phyloP scores from a whole-genome alignment of 2,113 vertebrate species.

The Himantopus leucocephalus region DNA sequence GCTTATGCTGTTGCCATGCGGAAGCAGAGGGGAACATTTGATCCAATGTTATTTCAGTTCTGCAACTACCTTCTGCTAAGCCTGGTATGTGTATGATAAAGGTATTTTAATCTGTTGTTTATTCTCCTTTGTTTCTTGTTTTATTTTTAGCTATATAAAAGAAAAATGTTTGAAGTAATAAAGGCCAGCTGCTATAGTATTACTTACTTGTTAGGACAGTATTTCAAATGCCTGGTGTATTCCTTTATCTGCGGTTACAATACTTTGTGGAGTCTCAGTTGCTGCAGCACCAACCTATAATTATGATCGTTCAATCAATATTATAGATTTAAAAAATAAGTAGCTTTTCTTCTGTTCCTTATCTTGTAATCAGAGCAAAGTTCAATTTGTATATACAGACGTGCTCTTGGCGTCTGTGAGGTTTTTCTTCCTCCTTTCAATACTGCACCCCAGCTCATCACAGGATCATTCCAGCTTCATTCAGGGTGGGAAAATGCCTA shows the following conservation, averaged over 20 bases:
- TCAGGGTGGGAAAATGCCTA: not conserved
- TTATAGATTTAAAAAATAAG: not conserved
- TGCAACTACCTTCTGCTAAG: not conserved
- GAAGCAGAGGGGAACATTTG: not conserved
- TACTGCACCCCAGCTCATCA: not conserved
- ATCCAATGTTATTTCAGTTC: not conserved
- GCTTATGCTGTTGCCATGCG: not conserved
- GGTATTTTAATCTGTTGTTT: not conserved
- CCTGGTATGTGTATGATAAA: not conserved
- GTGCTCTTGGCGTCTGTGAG: not conserved
- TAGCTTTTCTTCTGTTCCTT: not conserved
- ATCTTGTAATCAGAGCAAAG: not conserved
- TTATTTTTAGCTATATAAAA: conserved; percentile 3
- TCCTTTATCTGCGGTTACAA: not conserved
- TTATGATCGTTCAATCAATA: conserved; percentile 15
- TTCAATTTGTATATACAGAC: not conserved
- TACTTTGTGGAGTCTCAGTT: not conserved
- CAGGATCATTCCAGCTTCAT: not conserved
- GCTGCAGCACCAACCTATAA: not conserved
- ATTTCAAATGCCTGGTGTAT: conserved; percentile 13
- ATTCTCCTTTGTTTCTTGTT: conserved; percentile 1
- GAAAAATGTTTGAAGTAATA: not conserved
- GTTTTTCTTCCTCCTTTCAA: not conserved
- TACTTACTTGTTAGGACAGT: not conserved
- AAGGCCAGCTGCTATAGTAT: not conserved